Conservation (phyloP, 64 coral and sea anemone genomes). For the Stichodactyla helianthus region DNA sequence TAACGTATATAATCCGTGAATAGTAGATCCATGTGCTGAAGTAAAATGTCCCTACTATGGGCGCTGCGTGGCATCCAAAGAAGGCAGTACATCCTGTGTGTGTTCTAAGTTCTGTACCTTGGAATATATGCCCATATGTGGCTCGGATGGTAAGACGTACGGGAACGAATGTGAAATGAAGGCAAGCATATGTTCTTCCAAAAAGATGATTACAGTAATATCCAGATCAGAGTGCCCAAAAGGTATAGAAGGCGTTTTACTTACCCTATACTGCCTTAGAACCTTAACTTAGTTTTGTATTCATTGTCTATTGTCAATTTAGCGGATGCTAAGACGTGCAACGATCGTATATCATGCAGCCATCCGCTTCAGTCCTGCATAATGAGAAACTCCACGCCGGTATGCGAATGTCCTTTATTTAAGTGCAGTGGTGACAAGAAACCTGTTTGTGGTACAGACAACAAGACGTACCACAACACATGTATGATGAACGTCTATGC, state of each 20-base stretch:
- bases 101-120: constrained; percentile 14
- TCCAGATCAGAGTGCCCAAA: constrained; percentile 33
- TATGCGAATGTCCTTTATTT: background rate
- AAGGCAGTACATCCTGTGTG: constrained; percentile 33
- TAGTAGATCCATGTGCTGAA: background rate
- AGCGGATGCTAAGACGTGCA: background rate
- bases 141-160: constrained; percentile 77
- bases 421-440: background rate
- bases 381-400: constrained; percentile 1
- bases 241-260: background rate
- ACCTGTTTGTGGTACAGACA: constrained; percentile 53
- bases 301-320: background rate
- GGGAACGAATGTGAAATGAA: constrained; percentile 55
- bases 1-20: no score
- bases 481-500: constrained; percentile 36
- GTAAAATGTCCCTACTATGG: constrained; percentile 25
- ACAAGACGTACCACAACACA: constrained; percentile 34
- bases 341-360: constrained; percentile 9
- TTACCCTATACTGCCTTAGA: no score
- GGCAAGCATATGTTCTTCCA: constrained; percentile 21
- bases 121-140: constrained; percentile 52
- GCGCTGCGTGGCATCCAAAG: constrained; percentile 17
- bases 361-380: constrained; percentile 31
- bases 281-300: background rate
- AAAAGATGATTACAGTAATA: constrained; percentile 31